Percentiles rank a stretch among this genome's conserved stretches.
These are phyloP conservation scores for Montifringilla adamsi DNA, from an alignment of 2,113 vertebrate genomes.

Conservation along the genomic window DNA sequence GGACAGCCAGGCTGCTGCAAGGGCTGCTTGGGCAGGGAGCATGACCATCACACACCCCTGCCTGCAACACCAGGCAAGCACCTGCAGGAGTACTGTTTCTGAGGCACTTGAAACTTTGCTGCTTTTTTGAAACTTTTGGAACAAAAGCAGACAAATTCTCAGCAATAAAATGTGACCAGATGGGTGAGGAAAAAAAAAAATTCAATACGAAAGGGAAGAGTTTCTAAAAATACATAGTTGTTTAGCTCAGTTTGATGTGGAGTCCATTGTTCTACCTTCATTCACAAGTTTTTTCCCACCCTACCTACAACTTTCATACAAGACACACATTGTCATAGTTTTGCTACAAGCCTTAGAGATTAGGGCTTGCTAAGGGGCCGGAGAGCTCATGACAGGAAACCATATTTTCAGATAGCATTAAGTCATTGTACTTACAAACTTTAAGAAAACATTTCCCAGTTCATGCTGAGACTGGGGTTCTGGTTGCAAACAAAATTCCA, in stretches of 20 bases:
- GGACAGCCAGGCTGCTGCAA: background rate
- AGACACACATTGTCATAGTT: slow-evolving; percentile 51
- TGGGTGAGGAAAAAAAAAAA: background rate
- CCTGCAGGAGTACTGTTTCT: background rate
- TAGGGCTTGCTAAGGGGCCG: background rate
- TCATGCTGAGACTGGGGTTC: slow-evolving; percentile 92
- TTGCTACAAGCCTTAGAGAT: slow-evolving; percentile 16
- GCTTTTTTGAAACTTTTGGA: background rate
- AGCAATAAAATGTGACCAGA: background rate
- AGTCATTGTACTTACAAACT: slow-evolving; percentile 87
- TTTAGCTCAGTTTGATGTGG: background rate
- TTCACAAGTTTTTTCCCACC: slow-evolving; percentile 67
- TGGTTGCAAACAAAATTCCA: slow-evolving; percentile 89
- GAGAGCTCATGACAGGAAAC: slow-evolving; percentile 63
- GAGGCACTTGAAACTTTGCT: background rate
- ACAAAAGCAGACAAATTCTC: background rate
- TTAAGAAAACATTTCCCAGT: slow-evolving; percentile 91
- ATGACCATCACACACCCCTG: background rate
- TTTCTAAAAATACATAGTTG: background rate
- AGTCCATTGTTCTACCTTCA: background rate
- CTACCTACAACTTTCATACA: slow-evolving; percentile 67
- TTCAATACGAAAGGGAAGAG: background rate
- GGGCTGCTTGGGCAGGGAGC: background rate
- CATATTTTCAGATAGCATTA: slow-evolving; percentile 54
- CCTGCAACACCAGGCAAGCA: background rate